Conservation (phyloP, 2,888 invertebrate genomes). For the Conistra vaccinii region DNA sequence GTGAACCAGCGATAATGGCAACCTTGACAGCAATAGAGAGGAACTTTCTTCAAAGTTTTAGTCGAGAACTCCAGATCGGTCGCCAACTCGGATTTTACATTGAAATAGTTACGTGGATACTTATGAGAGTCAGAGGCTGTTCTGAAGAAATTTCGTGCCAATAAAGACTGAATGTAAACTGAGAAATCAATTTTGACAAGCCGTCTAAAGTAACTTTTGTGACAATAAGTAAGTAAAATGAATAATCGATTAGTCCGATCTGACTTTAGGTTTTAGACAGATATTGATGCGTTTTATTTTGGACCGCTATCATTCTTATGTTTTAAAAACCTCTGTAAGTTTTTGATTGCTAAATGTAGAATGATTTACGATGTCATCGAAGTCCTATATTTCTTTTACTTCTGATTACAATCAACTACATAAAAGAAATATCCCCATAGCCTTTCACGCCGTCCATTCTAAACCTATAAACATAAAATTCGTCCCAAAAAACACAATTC, state of each 20-base stretch:
- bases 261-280: slow-evolving; percentile 3
- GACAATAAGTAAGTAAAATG: slow-evolving; percentile 20
- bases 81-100: slow-evolving; percentile 66
- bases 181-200: slow-evolving; percentile 45
- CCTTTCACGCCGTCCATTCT: slow-evolving; percentile 17
- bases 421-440: slow-evolving; percentile 14
- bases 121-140: slow-evolving; percentile 40
- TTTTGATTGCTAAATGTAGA: neutral
- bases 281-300: slow-evolving; percentile 22
- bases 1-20: neutral
- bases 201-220: slow-evolving; percentile 21
- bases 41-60: slow-evolving; percentile 57
- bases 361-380: slow-evolving; percentile 31
- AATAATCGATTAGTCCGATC: slow-evolving; percentile 11
- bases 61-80: slow-evolving; percentile 62
- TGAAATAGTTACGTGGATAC: slow-evolving; percentile 67
- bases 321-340: neutral
- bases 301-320: slow-evolving; percentile 5
- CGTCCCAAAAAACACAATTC: slow-evolving; percentile 36
- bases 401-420: slow-evolving; percentile 10
- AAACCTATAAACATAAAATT: slow-evolving; percentile 41
- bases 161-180: slow-evolving; percentile 39
- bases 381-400: slow-evolving; percentile 5
- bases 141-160: slow-evolving; percentile 52
- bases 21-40: slow-evolving; percentile 29